Base-by-base conservation (phyloP, 2,888 invertebrate species). In the Drosophila meridiana region DNA sequence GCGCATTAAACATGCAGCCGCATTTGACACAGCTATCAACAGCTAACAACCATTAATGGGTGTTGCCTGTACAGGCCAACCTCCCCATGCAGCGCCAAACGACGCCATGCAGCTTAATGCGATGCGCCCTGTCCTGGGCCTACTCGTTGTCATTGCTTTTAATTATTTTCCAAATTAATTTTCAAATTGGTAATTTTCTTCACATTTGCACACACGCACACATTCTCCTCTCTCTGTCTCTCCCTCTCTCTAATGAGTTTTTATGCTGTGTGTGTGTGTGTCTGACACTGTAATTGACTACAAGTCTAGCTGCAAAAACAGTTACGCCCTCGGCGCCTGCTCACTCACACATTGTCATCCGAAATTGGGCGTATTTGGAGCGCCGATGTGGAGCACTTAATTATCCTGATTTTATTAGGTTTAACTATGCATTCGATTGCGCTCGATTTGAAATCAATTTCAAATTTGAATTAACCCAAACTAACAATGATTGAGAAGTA, bases 141-240 rank as follows among this genome's bases (percentile, higher is more conserved):
- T 47, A 32, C 42, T 72, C 59, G 72, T 71, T 78, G 75, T 71
- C 76, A 87, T 84, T 79, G 79, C 78, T 80, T 87, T 78, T 83
- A 89, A 89, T 89, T 88, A 89, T 80, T 89, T 87, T 81, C 78
- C 85, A 88, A 90, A 89, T 90, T 90, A 90, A 88, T 90, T 90
- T 89, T 76, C 83, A 90, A 90, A 90, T 90, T 90, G 86, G 76
- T 85, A 83, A 87, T 87, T 82, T 83, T 84, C 87, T 83, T 84
- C 88, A 67, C 83, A 86, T 83, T 87, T 83, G 36, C 76, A 60
- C 69, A 78, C 55, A 55, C 45, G 42, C 38, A 32, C 58, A 62
- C 20, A 56, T 68, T n/a, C 14, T n/a, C n/a, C 50, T 26, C 20
- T 48, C 47, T 45, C 11, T 45, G 43, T 47, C 32, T 52, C n/a